Evolutionary conservation across 2,888 invertebrate species (phyloP).

Genomic region (Scaptomyza reducta): DNA sequence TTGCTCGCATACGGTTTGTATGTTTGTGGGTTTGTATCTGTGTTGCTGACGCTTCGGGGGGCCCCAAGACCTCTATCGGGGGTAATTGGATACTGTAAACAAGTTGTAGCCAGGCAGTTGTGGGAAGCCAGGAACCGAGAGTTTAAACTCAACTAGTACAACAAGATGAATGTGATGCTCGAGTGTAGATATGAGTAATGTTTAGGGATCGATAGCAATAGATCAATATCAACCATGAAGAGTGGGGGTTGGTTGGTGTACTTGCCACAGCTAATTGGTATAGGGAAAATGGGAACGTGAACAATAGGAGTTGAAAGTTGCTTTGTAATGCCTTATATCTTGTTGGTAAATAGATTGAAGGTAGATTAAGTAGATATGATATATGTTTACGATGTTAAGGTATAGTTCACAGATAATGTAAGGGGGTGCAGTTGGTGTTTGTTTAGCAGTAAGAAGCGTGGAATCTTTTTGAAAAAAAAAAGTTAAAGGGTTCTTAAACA

Average conservation of each 20-base stretch:
- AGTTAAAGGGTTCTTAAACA: neutral
- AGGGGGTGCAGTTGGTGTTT: neutral
- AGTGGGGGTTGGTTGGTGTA: neutral
- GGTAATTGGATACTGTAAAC: slow-evolving; percentile 79
- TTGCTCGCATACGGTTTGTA: neutral
- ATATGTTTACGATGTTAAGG: too few species aligned
- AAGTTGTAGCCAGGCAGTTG: slow-evolving; percentile 53
- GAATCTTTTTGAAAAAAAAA: too few species aligned
- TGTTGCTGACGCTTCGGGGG: slow-evolving; percentile 61
- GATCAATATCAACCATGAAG: slow-evolving; percentile 47
- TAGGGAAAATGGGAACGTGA: neutral
- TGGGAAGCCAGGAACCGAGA: slow-evolving; percentile 34
- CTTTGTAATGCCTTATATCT: neutral
- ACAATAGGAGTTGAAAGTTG: neutral
- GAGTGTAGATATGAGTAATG: slow-evolving; percentile 71
- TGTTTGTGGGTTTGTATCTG: slow-evolving; percentile 7
- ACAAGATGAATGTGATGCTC: slow-evolving; percentile 54
- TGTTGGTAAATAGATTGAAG: neutral
- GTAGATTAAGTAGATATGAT: neutral
- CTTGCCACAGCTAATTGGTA: slow-evolving; percentile 3
- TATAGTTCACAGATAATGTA: neutral
- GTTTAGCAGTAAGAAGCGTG: neutral
- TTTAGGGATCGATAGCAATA: slow-evolving; percentile 47
- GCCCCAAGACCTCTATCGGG: slow-evolving; percentile 48
- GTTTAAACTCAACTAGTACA: slow-evolving; percentile 17